Evolutionary conservation across 1,140 invertebrate species (phyloP), one percentile per base, ranked within the genome.

Genomic region (Trichoplusia ni): DNA sequence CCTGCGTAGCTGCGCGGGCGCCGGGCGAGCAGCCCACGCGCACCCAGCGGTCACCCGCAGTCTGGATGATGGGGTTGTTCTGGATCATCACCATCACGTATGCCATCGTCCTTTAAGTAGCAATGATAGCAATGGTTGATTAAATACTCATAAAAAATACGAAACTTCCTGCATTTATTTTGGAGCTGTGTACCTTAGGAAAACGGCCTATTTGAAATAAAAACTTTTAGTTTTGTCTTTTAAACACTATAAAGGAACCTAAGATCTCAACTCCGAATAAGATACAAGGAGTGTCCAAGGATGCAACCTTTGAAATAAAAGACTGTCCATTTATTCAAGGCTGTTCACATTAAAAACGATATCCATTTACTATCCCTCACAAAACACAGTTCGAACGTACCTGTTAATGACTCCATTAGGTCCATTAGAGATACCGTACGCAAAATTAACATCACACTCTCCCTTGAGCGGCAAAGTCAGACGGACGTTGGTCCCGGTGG

Each of bases 1-100:
- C 82, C 21, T 87, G 79, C 18, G 87, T 85, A 25, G 79, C 82
- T 9, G 92, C 89, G 7, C 92, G 60, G 0, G 73, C 47, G 1
- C 72, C 82, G 1, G 72, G 87, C 0, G 87, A 93, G 67, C 93
- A 94, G 0, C 93, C 93, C 2, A 93, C 92, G 61, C 93, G 93
- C 44, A 94, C 92, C 71, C 93, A 90, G 11, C 93, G 90, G 79
- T 94, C 93, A 0, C 92, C 93, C 65, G 93, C 93, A 3, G 93
- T 93, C 79, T 94, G 93, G 35, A 94, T 92, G 53, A 93, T 92
- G 0, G 91, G 87, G 77, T 94, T 94, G 79, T 93, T 93, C 77
- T 94, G 93, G n/a, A 94, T 90, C 75, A 94, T 91, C 67, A 94
- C 86, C 73, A 92, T 90, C 11, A 91, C 92, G 64, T 93, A 93